A percentile compares a stretch with the other conserved stretches of the same genome.
Evolutionary conservation across 2,113 vertebrate species (phyloP).

Genomic region (Ptyas mucosa): DNA sequence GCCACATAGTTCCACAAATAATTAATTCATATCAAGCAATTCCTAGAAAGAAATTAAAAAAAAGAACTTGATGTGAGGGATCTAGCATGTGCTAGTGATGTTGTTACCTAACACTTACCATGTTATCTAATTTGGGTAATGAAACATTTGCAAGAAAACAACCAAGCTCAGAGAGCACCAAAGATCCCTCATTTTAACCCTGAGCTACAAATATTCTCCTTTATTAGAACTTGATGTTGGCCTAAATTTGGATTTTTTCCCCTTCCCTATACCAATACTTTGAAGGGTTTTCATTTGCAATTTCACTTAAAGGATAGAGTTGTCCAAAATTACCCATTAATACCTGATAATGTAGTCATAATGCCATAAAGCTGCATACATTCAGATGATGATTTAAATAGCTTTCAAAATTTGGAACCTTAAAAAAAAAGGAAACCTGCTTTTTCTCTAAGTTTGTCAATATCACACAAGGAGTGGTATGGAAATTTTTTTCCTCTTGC

Average conservation of each 20-base stretch:
- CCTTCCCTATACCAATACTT: conserved; percentile 9
- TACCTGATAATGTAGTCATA: conserved; percentile 24
- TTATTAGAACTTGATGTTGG: background rate
- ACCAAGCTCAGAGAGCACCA: background rate
- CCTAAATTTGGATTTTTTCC: conserved; percentile 32
- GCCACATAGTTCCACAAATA: background rate
- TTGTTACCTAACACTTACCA: background rate
- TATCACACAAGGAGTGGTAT: background rate
- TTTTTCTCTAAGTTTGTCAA: background rate
- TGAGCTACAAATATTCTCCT: background rate
- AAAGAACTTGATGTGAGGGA: conserved; percentile 14
- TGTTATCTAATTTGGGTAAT: background rate
- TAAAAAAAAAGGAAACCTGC: background rate
- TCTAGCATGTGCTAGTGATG: background rate
- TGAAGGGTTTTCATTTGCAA: conserved; percentile 22
- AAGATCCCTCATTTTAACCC: no score
- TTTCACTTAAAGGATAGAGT: conserved; percentile 34
- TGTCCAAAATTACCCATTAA: conserved; percentile 47
- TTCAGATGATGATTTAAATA: conserved; percentile 10
- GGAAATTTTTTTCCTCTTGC: background rate
- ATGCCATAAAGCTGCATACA: conserved; percentile 11
- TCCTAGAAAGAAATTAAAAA: conserved; percentile 11
- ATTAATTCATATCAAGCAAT: conserved; percentile 7
- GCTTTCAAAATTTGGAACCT: background rate
- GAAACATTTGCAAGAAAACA: background rate